Base-by-base conservation (phyloP, 2,888 invertebrate species). In the Baronia brevicornis region DNA sequence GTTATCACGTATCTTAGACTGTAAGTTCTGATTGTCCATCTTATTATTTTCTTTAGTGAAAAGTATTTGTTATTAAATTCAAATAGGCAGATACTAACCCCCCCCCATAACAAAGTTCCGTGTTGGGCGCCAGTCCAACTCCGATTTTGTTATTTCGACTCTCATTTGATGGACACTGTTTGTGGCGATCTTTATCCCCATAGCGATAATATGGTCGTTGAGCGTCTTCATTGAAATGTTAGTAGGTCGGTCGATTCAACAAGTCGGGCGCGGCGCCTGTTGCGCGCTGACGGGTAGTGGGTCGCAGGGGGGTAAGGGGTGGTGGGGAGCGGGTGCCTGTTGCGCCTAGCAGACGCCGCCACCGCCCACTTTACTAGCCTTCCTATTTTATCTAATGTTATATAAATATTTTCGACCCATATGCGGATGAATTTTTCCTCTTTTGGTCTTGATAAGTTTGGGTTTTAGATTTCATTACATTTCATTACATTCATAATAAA, bases 221-320 rank as follows among this genome's bases (percentile, higher is more conserved):
- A 54, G 51, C 62, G 60, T 66, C 68, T 73, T 73, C 60, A 56
- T 60, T 58, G 64, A 52, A 60, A 64, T 73, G 72, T 84, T 80
- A 78, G 67, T 82, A 82, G 82, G 82, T 84, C 82, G 82, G 80
- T 84, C 82, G 80, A 82, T 84, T 82, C 82, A 84, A 84, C 82
- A 84, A 82, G 66, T 65, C 67, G 67, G 70, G 66, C 59, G 65
- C 66, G 64, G 70, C 63, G 73, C 75, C 77, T 75, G 79, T 82
- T 77, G 82, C 78, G 69, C 70, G 59, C 52, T 57, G 58, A 63
- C 52, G 45, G 38, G 24, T 33, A 25, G 41, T 30, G 34, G 38
- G 34, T 29, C 33, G 18, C 17, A 17, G 4, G 35, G 43, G 46
- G 44, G 50, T 44, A 43, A 50, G 48, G 56, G 54, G 65, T n/a